A percentile compares a stretch with the other conserved stretches of the same genome.
These are phyloP conservation scores for Myodes glareolus DNA, from an alignment of 2,113 vertebrate genomes.

Conservation along the genomic window DNA sequence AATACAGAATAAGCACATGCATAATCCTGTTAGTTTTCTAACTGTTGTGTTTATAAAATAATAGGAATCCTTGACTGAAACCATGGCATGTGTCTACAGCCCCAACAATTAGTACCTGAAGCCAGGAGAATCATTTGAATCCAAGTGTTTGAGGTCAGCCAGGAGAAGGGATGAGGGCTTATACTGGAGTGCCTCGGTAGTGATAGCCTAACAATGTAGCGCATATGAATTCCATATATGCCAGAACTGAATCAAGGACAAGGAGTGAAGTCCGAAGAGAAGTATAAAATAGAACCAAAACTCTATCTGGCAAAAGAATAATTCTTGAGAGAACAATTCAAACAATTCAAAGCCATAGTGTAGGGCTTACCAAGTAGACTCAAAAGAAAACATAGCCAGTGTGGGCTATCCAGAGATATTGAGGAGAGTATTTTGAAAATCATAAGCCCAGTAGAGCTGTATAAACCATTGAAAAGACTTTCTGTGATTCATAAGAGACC, in stretches of 20 bases:
- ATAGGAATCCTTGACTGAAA: not conserved
- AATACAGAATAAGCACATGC: not conserved
- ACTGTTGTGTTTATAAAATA: not conserved
- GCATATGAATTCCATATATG: not conserved
- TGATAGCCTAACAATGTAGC: not conserved
- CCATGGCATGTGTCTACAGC: not conserved
- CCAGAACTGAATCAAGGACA: not conserved
- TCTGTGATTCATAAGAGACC: not conserved
- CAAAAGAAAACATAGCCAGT: not conserved
- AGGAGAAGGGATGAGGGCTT: not conserved
- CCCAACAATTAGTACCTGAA: no score
- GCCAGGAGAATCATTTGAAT: not conserved
- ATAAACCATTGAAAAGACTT: not conserved
- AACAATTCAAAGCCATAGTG: not conserved
- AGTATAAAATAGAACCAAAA: not conserved
- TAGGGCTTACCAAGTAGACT: not conserved
- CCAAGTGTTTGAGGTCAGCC: not conserved
- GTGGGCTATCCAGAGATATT: not conserved
- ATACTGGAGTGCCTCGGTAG: not conserved
- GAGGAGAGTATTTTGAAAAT: not conserved
- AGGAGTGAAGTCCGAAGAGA: not conserved
- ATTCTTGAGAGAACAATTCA: not conserved
- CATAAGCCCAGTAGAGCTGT: not conserved
- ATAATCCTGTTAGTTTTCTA: not conserved
- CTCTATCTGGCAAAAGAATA: not conserved